Conservation (phyloP, 35 echinoderm and acorn worm genomes). For the Chiridota heheva region DNA sequence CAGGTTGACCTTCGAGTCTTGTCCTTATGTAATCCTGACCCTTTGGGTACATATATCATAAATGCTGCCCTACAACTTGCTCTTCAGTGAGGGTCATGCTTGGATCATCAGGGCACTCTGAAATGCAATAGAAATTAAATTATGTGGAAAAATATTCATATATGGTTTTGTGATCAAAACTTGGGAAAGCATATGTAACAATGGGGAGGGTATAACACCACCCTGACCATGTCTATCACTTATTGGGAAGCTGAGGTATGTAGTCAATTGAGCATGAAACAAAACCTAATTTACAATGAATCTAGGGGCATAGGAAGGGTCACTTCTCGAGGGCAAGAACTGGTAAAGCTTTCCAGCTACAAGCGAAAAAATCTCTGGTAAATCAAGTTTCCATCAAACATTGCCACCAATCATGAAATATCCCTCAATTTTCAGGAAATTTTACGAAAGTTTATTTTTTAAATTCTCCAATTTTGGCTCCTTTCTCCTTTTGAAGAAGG, state of each 20-base stretch:
- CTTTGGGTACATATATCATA: slow-evolving; percentile 89
- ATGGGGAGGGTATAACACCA: not conserved
- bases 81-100: slow-evolving; percentile 66
- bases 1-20: slow-evolving; percentile 85
- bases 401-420: not conserved
- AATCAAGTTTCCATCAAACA: not conserved
- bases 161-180: not conserved
- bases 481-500: no score
- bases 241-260: no score
- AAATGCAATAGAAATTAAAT: not conserved
- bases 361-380: no score
- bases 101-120: slow-evolving; percentile 76
- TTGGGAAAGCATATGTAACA: not conserved
- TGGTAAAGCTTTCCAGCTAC: no score
- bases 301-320: no score
- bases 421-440: not conserved
- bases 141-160: not conserved
- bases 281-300: no score
- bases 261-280: no score
- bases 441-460: not conserved
- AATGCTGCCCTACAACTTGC: slow-evolving; percentile 73
- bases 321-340: no score
- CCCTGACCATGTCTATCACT: no score
- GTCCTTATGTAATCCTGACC: slow-evolving; percentile 54
- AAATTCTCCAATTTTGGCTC: not conserved